Conservation (phyloP, 2,888 invertebrate species). For the Apotomis turbidana region DNA sequence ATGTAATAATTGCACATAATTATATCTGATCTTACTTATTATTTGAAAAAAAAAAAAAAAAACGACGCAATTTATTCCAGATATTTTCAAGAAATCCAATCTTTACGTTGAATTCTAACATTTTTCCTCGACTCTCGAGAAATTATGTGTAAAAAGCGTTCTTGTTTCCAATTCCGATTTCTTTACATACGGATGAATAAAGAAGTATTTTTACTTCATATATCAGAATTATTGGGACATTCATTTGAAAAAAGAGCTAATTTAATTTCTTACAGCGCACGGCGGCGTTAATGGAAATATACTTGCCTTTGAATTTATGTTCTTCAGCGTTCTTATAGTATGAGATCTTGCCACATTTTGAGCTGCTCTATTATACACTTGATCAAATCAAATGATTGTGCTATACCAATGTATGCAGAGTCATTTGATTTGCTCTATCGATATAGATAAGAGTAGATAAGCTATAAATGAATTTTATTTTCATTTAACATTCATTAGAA, state of each 20-base stretch:
- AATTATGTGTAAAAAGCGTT: conserved; percentile 9
- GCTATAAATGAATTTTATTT: no score
- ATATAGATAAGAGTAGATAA: no score
- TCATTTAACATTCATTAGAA: no score
- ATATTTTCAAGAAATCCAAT: background rate
- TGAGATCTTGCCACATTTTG: background rate
- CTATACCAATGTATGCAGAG: no score
- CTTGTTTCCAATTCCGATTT: conserved; percentile 16
- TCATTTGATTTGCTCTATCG: no score
- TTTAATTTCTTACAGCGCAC: conserved; percentile 31
- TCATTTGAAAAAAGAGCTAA: conserved; percentile 27
- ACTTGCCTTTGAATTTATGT: conserved; percentile 22
- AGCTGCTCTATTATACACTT: background rate
- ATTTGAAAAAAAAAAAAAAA: background rate
- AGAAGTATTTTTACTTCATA: conserved; percentile 29
- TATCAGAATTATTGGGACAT: conserved; percentile 34
- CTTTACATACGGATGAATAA: conserved; percentile 27
- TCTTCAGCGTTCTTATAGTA: background rate
- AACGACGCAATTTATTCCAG: background rate
- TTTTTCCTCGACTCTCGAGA: conserved; percentile 1
- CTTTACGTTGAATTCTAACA: background rate
- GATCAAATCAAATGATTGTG: no score
- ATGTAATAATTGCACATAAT: no score
- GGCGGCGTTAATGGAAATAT: conserved; percentile 35
- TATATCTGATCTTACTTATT: no score